These are phyloP conservation scores for Amazona guildingii DNA, from an alignment of 2,113 vertebrate species.

Conservation along the genomic window DNA sequence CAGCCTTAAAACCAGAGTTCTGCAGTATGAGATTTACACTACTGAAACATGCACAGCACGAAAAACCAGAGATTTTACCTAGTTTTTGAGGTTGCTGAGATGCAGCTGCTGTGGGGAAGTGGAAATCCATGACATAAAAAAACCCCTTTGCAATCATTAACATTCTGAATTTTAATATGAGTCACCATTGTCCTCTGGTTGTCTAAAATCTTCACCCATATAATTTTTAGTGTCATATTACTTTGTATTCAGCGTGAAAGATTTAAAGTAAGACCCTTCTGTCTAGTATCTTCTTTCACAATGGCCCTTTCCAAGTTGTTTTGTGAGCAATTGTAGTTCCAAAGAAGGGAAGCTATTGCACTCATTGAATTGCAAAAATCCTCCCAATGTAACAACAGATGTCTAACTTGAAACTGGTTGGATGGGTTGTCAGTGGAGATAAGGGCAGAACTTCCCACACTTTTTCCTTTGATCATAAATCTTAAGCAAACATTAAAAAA, in stretches of 20 bases:
- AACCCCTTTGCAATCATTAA: not conserved
- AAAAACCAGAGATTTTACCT: not conserved
- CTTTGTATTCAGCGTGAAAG: not conserved
- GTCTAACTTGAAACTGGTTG: constrained; percentile 8
- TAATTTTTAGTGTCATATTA: not conserved
- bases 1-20: not conserved
- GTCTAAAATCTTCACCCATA: not conserved
- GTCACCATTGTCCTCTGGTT: not conserved
- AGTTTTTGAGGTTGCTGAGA: not conserved
- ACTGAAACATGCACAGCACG: not conserved
- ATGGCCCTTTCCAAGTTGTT: not conserved
- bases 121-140: not conserved
- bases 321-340: not conserved
- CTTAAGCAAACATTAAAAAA: not conserved
- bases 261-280: not conserved
- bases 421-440: not conserved
- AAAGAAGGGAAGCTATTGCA: not conserved
- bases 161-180: not conserved
- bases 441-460: not conserved
- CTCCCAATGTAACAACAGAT: not conserved
- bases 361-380: constrained; percentile 48
- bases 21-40: not conserved
- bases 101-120: not conserved
- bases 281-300: not conserved
- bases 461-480: not conserved